Base-by-base conservation (phyloP, 2,888 invertebrate species). In the Matsumyia berberina region DNA sequence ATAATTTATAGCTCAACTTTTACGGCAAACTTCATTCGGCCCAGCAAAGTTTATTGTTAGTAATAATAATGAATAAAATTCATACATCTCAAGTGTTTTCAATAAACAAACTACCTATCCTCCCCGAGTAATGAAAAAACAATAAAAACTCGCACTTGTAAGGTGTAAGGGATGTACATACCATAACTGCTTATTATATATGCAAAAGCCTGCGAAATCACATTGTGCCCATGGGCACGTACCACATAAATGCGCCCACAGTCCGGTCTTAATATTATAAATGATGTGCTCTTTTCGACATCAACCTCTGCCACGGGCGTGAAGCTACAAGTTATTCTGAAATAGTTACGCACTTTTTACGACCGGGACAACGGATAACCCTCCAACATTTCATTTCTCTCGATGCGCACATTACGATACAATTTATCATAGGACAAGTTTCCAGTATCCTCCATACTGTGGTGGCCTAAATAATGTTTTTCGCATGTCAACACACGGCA, bases 401-500 rank as follows among this genome's bases (percentile, higher is more conserved):
- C 55, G 73, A 79, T 53, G 58, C 46, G 64, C 60, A 55, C 53
- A 85, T 85, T 80, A 80, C 69, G 73, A 57, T 78, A 74, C 42
- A 58, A 82, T 78, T 78, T 78, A 82, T 66, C 58, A 72, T 72
- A 70, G 80, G 66, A 74, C 74, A 80, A 74, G 73, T 85, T 85
- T 82, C n/a, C 35, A n/a, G 37, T 55, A 15, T n/a, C n/a, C n/a
- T n/a, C 35, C 39, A 17, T 39, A 60, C 46, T 58, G 55, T 66
- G 69, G 17, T 74, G 64, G 70, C 73, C 79, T 70, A 80, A 85
- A 85, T 85, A 31, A 66, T 74, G 31, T 57, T 35, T 83, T 83
- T 85, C 17, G 80, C 85, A 76, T 85, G 80, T 85, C 80, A 79
- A 79, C 79, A 85, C 58, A 74, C 83, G 29, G 44, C 69, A 79